Evolutionary conservation across 2,888 invertebrate genomes (phyloP).

Genomic region (Parthenolecanium corni): DNA sequence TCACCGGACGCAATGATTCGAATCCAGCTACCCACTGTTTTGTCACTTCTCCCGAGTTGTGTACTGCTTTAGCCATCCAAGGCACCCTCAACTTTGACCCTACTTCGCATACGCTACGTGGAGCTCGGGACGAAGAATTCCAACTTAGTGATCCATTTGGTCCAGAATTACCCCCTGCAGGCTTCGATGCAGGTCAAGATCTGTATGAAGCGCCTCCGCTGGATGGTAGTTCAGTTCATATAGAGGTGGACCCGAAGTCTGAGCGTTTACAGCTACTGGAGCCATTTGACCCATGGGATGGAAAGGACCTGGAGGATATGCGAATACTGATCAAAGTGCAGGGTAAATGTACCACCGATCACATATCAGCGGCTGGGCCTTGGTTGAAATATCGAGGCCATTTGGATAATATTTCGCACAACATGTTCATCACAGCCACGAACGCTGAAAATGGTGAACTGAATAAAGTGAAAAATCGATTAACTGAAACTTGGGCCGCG

Average conservation of each 20-base stretch:
- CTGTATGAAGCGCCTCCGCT: constrained; percentile 82
- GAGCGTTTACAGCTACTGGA: constrained; percentile 75
- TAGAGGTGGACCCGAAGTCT: constrained; percentile 78
- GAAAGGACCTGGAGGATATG: constrained; percentile 82
- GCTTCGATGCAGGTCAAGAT: constrained; percentile 95
- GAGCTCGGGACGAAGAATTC: constrained; percentile 69
- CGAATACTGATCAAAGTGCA: constrained; percentile 92
- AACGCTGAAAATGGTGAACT: constrained; percentile 76
- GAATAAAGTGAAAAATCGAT: constrained; percentile 83
- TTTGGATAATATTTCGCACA: constrained; percentile 98
- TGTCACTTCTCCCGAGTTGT: constrained; percentile 94
- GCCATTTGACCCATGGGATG: constrained; percentile 92
- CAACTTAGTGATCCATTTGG: constrained; percentile 71
- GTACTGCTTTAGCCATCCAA: constrained; percentile 85
- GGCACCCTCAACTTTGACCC: constrained; percentile 91
- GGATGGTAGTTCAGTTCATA: constrained; percentile 53
- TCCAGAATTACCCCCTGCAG: constrained; percentile 82
- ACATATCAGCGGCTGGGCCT: constrained; percentile 98
- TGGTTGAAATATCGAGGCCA: constrained; percentile 99
- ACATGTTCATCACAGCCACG: constrained; percentile 91
- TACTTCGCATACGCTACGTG: constrained; percentile 70
- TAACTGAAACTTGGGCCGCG: constrained; percentile 72
- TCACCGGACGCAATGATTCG: constrained; percentile 94
- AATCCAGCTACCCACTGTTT: constrained; percentile 97
- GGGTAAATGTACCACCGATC: constrained; percentile 99